Base-by-base conservation (phyloP, 2,113 vertebrate species). In the Butorides virescens region DNA sequence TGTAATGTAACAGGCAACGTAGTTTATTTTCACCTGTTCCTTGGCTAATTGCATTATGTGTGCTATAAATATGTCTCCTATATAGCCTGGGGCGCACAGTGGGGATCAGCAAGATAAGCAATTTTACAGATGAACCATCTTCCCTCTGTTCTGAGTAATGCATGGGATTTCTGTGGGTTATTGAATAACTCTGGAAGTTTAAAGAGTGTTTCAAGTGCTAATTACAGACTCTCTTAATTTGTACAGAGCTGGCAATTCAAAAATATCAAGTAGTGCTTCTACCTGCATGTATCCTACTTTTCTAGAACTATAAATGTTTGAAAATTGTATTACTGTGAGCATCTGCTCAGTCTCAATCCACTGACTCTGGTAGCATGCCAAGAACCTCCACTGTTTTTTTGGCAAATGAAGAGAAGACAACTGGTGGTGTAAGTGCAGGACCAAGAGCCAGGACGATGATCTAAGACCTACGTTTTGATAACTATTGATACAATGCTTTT, bases 121-220 rank as follows among this genome's bases (percentile, higher is more conserved):
- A 5, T 65, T 96, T 59, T 83, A 78, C 74, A 66, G 65, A 81
- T 44, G 36, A 84, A 72, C 87, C 42, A 92, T 77, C 76, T 92
- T 92, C 71, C 65, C 81, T 73, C 9, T 53, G 53, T 95, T 93
- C 84, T 58, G 32, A 82, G 84, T 50, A 62, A 42, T 59, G 59
- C 14, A 70, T 65, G 88, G 44, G 70, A 86, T 87, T 82, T 86
- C 65, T 91, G 62, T 10, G 3, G 58, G 72, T 84, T 97, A 80
- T 23, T 85, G 63, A 92, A 89, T 84, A 95, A 59, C 75, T 95
- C 91, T 92, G 82, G 50, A 97, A 97, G 68, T 92, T 68, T 94
- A 91, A 81, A 86, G 58, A 81, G 68, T 92, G 84, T 42, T 95
- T 92, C 73, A 70, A 95, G 47, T 80, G 83, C 70, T 91, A 67